A percentile compares a stretch with the other conserved stretches of the same genome.
Evolutionary conservation across 2,113 vertebrate species (phyloP).

Genomic region (Lasiurus cinereus): DNA sequence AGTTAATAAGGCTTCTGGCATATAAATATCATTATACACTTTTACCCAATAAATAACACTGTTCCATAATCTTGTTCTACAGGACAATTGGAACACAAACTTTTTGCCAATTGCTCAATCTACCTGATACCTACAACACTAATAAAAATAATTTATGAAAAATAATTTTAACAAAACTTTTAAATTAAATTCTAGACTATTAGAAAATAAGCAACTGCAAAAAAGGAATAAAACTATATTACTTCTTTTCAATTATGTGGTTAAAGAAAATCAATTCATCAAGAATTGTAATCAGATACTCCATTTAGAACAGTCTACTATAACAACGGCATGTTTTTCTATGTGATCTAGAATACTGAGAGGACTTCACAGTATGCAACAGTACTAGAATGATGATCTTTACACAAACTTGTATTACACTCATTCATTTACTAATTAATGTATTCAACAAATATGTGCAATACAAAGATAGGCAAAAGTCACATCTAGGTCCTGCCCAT

Average conservation of each 20-base stretch:
- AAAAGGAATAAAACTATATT: neutral
- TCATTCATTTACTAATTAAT: conserved; percentile 3
- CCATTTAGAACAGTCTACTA: neutral
- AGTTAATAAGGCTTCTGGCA: conserved; percentile 22
- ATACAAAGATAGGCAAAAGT: neutral
- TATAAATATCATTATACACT: conserved; percentile 24
- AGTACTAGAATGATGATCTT: neutral
- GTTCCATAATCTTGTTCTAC: neutral
- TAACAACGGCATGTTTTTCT: neutral
- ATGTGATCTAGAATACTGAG: neutral
- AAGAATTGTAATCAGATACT: conserved; percentile 1
- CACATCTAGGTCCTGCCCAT: neutral
- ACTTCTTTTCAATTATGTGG: neutral
- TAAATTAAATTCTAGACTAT: neutral
- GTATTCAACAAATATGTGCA: neutral
- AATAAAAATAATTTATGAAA: conserved; percentile 39
- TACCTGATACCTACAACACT: conserved; percentile 36
- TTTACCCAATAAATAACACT: neutral
- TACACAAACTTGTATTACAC: neutral
- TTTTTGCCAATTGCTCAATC: neutral
- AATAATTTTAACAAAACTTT: neutral
- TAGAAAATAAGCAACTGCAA: conserved; percentile 34
- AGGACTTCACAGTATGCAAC: neutral
- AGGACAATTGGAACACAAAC: conserved; percentile 5
- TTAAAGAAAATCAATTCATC: conserved; percentile 35